Percentiles rank a stretch among this genome's conserved stretches.
Conservation (phyloP, 1,140 invertebrate genomes). For the Chymomyza costata region DNA sequence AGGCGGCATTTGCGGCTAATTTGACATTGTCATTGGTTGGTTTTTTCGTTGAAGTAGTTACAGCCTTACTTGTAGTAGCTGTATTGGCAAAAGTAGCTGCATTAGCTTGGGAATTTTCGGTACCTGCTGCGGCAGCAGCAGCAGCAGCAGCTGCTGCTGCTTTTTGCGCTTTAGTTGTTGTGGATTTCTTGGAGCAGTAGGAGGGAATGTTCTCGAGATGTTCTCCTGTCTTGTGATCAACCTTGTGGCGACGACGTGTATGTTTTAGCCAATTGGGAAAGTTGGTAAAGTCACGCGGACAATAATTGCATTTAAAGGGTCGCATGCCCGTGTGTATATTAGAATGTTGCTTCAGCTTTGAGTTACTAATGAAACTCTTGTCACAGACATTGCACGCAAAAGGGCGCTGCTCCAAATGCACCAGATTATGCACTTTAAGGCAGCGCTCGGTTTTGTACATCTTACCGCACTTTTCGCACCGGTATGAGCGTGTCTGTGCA, state of each 20-base stretch:
- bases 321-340: conserved; percentile 78
- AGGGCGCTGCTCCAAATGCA: conserved; percentile 76
- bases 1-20: conserved; percentile 1
- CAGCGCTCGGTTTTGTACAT: conserved; percentile 77
- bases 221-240: conserved; percentile 77
- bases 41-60: neutral
- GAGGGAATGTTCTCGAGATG: conserved; percentile 75
- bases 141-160: conserved; percentile 49
- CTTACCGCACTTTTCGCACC: conserved; percentile 76
- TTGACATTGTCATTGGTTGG: too few relatives aligned
- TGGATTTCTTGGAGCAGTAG: conserved; percentile 71
- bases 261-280: conserved; percentile 79
- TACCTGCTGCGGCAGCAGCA: conserved; percentile 25
- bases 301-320: conserved; percentile 78
- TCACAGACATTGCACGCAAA: conserved; percentile 76
- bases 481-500: conserved; percentile 75
- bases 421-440: conserved; percentile 76
- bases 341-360: conserved; percentile 78
- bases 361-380: conserved; percentile 77
- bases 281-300: conserved; percentile 77
- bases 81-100: too few relatives aligned
- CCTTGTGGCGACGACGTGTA: conserved; percentile 77
- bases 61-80: conserved; percentile 11
- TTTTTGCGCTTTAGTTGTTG: conserved; percentile 55
- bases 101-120: conserved; percentile 1